Base-by-base conservation (phyloP, 30 jellyfish, hydroid and myxozoan species). In the Chrysaora quinquecirrha region DNA sequence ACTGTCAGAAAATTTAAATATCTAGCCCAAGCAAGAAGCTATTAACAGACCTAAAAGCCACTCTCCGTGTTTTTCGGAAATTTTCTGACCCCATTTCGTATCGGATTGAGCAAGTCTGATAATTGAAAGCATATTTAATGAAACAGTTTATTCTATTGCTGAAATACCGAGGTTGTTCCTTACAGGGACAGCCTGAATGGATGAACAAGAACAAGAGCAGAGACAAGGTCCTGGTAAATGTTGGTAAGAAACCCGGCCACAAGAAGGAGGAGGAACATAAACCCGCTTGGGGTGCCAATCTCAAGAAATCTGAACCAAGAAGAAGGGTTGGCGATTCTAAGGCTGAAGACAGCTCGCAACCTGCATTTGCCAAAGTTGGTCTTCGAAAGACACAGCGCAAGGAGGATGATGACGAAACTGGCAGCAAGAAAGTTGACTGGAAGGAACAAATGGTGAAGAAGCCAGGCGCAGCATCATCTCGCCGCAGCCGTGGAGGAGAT, bases 401-500 rank as follows among this genome's bases (percentile, higher is more conserved):
- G 71, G 95, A 84, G 58, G 95, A 84, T 1, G 87, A 84, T 0
- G 76, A 64, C 24, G 95, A 84, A 16, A 77, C 62, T 0, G 74
- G 73, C 73, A 28, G 66, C 77, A 72, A 62, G 83, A 84, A 84
- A 46, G 62, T 84, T 64, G 87, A 84, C 71, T 84, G 73, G 76
- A 84, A 65, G 72, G 87, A 73, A 47, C 69, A 60, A 83, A 84
- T 65, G 75, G 75, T 70, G 83, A 84, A 66, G 73, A 48, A 65
- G 30, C 27, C 84, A 20, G 32, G 84, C 49, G 67, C 73, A 23
- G 75, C 73, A 33, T 38, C 80, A 31, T 65, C 85, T n/a, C 87
- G 89, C 74, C 91, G 91, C 22, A 90, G 96, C 84, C 87, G 96
- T 19, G 96, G 96, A 54, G 96, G 96, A 34, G 96, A 87, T 60